Conservation (phyloP, 2,888 invertebrate genomes). For the Phengaris alcon region DNA sequence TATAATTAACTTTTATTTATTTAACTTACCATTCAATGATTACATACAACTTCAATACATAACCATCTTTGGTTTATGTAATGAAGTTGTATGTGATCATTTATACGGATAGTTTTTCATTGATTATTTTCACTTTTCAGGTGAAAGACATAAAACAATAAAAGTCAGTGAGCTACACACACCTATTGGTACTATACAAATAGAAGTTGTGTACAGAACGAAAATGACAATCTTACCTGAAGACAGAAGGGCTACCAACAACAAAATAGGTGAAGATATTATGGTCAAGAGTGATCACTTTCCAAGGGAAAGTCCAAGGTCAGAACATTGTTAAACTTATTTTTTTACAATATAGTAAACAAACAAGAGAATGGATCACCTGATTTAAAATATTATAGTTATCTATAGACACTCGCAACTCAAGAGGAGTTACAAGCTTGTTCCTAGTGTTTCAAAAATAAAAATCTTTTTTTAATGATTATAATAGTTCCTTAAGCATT, state of each 20-base stretch:
- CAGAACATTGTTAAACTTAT: conserved; percentile 34
- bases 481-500: too few relatives aligned
- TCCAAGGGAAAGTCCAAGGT: conserved; percentile 80
- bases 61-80: too few relatives aligned
- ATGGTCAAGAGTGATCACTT: conserved; percentile 96
- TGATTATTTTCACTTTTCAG: conserved; percentile 57
- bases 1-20: conserved; percentile 19
- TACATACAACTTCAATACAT: too few relatives aligned
- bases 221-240: conserved; percentile 94
- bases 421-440: too few relatives aligned
- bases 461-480: too few relatives aligned
- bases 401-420: too few relatives aligned
- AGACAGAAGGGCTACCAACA: conserved; percentile 79
- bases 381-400: too few relatives aligned
- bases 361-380: too few relatives aligned
- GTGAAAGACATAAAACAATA: conserved; percentile 88
- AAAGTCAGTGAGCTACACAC: conserved; percentile 93
- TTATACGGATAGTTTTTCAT: too few relatives aligned
- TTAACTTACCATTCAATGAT: not conserved
- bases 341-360: too few relatives aligned
- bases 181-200: conserved; percentile 89
- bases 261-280: conserved; percentile 70
- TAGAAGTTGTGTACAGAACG: conserved; percentile 92
- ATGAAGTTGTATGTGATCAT: too few relatives aligned
- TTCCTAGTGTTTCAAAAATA: too few relatives aligned